A percentile compares a stretch with the other conserved stretches of the same genome.
These are phyloP conservation scores for Platalea minor DNA, from an alignment of 2,797 vertebrate species.

Conservation along the genomic window DNA sequence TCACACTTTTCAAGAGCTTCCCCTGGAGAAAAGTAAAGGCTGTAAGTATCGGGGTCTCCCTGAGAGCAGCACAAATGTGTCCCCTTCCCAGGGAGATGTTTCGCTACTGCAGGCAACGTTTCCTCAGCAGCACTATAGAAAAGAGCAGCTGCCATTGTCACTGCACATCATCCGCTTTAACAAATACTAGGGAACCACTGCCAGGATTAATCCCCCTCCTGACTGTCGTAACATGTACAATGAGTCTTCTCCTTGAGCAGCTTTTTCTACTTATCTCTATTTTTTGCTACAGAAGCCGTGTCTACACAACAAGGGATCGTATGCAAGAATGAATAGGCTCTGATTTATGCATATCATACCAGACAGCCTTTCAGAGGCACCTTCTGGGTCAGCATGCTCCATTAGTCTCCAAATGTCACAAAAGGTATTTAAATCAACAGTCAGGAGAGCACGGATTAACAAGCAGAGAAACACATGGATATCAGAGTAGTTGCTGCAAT, in stretches of 20 bases:
- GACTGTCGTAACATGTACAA: not conserved
- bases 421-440: not conserved
- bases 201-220: not conserved
- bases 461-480: not conserved
- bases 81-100: not conserved
- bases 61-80: not conserved
- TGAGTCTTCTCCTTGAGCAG: not conserved
- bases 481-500: not conserved
- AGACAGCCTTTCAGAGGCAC: not conserved
- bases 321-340: not conserved
- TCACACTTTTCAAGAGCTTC: not conserved
- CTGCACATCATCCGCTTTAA: accelerated
- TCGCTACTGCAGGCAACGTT: not conserved
- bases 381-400: not conserved
- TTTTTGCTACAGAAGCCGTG: not conserved
- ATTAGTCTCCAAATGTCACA: conserved; percentile 1
- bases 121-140: not conserved
- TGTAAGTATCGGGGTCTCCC: not conserved
- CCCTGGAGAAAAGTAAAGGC: not conserved
- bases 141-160: conserved; percentile 17
- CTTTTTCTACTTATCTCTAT: not conserved
- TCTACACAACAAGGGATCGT: not conserved
- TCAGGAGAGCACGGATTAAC: not conserved
- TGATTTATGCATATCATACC: not conserved
- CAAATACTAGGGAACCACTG: not conserved